Evolutionary conservation across 2,113 vertebrate species (phyloP).

Genomic region (Elephantulus edwardii): DNA sequence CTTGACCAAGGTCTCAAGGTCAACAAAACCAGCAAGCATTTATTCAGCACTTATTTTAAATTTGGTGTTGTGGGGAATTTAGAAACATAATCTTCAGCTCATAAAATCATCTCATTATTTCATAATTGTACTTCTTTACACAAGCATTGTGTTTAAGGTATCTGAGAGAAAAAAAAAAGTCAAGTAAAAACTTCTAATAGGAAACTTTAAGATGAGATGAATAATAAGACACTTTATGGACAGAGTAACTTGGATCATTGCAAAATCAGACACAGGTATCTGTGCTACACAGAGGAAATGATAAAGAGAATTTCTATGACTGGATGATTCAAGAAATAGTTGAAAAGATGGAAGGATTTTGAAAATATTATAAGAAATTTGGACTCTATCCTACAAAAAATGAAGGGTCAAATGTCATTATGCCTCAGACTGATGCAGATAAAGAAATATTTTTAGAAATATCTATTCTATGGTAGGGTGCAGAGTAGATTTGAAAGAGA

Average conservation of each 20-base stretch:
- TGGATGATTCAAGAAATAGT: not conserved
- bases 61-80: not conserved
- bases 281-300: not conserved
- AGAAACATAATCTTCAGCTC: not conserved
- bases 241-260: not conserved
- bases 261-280: not conserved
- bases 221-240: not conserved
- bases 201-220: not conserved
- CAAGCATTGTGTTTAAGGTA: not conserved
- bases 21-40: not conserved
- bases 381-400: not conserved
- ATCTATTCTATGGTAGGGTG: not conserved
- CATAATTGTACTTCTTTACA: not conserved
- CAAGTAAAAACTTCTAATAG: not conserved
- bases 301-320: not conserved
- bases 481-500: conserved; percentile 33
- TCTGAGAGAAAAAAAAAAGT: not conserved
- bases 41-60: not conserved
- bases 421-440: not conserved
- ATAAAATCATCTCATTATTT: conserved; percentile 16
- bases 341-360: not conserved
- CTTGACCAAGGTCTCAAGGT: not conserved
- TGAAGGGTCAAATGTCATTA: not conserved
- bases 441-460: conserved; percentile 9
- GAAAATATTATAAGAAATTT: not conserved